Conservation (phyloP, 2,888 invertebrate species). For the Pantelozetes paolii region DNA sequence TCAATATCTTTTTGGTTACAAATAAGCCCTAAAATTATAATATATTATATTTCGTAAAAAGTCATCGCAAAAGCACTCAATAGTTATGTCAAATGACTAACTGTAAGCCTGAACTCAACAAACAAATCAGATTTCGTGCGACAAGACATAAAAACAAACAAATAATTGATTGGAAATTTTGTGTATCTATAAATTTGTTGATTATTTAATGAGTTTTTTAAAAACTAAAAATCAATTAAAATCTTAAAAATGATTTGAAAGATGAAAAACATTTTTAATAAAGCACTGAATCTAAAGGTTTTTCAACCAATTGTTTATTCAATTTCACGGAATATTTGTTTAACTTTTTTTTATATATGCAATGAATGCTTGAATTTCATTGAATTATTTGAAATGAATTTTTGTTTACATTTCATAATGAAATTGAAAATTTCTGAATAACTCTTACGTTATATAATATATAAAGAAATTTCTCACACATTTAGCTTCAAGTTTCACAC, state of each 20-base stretch:
- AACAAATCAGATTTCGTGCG: not conserved
- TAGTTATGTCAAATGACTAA: not conserved
- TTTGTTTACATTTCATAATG: conserved; percentile 12
- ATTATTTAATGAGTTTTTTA: not conserved
- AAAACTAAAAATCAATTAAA: not conserved
- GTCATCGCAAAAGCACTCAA: not conserved
- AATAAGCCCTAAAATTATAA: not conserved
- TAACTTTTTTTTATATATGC: no score
- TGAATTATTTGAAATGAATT: not conserved
- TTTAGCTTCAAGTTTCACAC: conserved; percentile 14
- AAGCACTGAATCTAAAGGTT: not conserved
- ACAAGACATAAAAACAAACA: not conserved
- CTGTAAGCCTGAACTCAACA: not conserved
- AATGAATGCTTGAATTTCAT: not conserved
- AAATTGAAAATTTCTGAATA: not conserved
- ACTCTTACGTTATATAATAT: not conserved
- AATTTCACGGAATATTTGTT: no score
- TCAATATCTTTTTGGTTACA: not conserved
- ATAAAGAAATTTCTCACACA: conserved; percentile 1
- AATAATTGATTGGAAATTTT: not conserved
- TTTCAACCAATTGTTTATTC: not conserved
- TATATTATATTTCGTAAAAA: not conserved
- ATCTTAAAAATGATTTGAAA: not conserved
- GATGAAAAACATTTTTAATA: no score
- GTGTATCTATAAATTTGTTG: not conserved